Base-by-base conservation (phyloP, 2,113 vertebrate genomes). In the Vanacampus margaritifer region DNA sequence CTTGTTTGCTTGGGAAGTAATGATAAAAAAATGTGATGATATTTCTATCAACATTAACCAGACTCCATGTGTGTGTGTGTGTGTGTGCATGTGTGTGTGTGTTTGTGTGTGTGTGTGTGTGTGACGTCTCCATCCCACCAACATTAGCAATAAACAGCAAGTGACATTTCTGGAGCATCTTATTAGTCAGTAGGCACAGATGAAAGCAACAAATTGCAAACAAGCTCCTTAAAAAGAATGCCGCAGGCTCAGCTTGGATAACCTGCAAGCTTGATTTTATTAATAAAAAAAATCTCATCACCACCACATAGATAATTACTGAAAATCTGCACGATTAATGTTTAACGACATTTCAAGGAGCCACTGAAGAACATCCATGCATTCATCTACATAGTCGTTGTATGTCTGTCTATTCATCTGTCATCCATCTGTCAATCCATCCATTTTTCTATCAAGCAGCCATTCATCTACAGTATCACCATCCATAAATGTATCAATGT, bases 181-280 rank as follows among this genome's bases (percentile, higher is more conserved):
- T 71, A 72, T 76, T 68, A 69, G 69, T 68, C 75, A 76, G 46
- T 76, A 68, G 60, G 75, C 73, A 54, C 65, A 69, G n/a, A 87
- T 66, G 73, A 80, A 79, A 77, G 79, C 64, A 69, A 54, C 50
- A 64, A 75, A 82, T 79, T 67, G 11, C n/a, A 87, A 73, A 76
- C 64, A 69, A 19, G 6, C 63, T 70, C 63, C 32, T 68, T 74
- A 79, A 36, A 79, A 36, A 21, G 28, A 63, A 78, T 59, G 58
- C 62, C 54, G 41, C 41, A 61, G 57, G 56, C 66, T 82, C 74
- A 71, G 53, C 65, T 37, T 72, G 70, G 75, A 82, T 69, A 79
- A 66, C 60, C 13, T 24, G 67, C 53, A 76, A 73, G 54, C 75
- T 66, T 70, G 37, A 79, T 74, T n/a, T 79, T 24, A 32, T 73